These are phyloP conservation scores for Lymantria dispar DNA, from an alignment of 2,888 invertebrate genomes.

Conservation along the genomic window DNA sequence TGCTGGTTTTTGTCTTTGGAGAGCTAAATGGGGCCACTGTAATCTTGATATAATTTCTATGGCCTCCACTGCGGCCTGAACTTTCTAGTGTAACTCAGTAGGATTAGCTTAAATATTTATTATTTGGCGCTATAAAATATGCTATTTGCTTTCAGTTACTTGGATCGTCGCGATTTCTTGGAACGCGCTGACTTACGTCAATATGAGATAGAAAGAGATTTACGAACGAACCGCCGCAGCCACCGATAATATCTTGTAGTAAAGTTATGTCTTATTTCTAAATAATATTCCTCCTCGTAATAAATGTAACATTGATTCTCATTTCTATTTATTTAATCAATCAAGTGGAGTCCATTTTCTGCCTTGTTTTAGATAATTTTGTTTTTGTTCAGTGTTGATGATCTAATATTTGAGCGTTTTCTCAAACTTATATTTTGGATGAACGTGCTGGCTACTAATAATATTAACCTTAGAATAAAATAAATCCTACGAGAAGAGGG, in stretches of 20 bases:
- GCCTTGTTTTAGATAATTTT: not conserved
- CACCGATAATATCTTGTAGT: constrained; percentile 67
- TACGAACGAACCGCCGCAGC: constrained; percentile 86
- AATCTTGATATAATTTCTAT: no score
- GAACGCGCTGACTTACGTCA: constrained; percentile 93
- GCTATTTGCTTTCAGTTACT: constrained; percentile 82
- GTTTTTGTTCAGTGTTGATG: not conserved
- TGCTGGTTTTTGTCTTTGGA: no score
- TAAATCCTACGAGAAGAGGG: no score
- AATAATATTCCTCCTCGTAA: constrained; percentile 7
- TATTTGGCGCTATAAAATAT: not conserved
- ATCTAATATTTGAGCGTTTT: no score
- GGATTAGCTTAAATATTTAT: not conserved
- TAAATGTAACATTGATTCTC: constrained; percentile 8
- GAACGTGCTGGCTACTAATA: no score
- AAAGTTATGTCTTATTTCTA: not conserved
- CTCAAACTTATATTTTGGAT: no score
- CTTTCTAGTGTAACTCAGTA: no score
- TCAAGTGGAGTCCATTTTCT: no score
- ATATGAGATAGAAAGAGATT: constrained; percentile 94
- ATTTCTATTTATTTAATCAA: not conserved
- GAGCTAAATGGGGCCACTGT: no score
- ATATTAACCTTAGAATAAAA: no score
- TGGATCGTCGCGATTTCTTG: constrained; percentile 95
- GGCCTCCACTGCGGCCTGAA: no score